Evolutionary conservation across 2,797 vertebrate species (phyloP).

Genomic region (Numenius phaeopus): DNA sequence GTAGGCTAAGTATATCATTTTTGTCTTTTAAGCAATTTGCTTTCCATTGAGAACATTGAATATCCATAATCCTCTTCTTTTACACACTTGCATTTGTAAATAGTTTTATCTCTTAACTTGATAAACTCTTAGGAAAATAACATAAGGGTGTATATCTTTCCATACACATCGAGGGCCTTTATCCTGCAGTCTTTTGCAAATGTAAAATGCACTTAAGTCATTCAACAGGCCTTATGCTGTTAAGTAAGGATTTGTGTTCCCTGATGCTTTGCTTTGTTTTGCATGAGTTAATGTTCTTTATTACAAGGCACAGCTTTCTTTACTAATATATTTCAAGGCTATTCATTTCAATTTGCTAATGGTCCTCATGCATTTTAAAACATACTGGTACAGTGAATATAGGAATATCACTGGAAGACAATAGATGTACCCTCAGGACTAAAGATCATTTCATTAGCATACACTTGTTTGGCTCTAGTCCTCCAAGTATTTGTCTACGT

Average conservation of each 20-base stretch:
- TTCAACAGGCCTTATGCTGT: not conserved
- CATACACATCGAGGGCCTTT: fast-evolving
- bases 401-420: not conserved
- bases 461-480: not conserved
- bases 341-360: not conserved
- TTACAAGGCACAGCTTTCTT: not conserved
- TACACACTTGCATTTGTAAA: not conserved
- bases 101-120: not conserved
- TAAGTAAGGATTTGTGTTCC: not conserved
- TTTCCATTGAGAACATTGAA: not conserved
- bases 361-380: not conserved
- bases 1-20: not conserved
- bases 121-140: not conserved
- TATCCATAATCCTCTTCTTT: not conserved
- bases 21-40: not conserved
- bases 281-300: not conserved
- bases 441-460: not conserved
- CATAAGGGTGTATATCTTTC: not conserved
- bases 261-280: not conserved
- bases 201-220: not conserved
- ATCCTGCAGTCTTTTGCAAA: not conserved
- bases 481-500: not conserved
- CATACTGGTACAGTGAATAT: not conserved
- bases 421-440: not conserved
- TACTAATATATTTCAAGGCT: not conserved